These are phyloP conservation scores for Bugula neritina DNA, from an alignment of 2,888 invertebrate species.

Conservation along the genomic window DNA sequence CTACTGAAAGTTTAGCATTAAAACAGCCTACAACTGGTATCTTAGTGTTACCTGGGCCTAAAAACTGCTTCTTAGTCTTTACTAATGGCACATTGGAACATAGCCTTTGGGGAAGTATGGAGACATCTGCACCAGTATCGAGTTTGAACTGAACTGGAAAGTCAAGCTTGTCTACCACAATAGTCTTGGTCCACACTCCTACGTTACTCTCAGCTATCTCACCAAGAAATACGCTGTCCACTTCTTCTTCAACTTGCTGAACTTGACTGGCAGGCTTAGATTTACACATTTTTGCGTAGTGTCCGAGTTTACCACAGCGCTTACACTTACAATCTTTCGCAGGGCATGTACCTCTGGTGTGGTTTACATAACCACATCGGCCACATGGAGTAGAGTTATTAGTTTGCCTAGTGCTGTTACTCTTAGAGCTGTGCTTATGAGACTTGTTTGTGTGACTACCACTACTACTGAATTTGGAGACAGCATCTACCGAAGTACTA, in stretches of 20 bases:
- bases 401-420: background rate
- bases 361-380: background rate
- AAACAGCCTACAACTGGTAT: conserved; percentile 7
- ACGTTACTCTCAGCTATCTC: background rate
- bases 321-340: background rate
- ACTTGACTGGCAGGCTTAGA: background rate
- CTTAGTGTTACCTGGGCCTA: conserved; percentile 6
- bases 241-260: background rate
- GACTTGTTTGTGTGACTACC: no score
- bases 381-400: background rate
- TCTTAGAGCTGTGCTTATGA: background rate
- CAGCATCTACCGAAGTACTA: no score
- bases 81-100: background rate
- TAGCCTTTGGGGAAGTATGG: background rate
- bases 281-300: background rate
- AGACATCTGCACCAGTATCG: conserved; percentile 9
- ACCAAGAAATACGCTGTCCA: conserved; percentile 5
- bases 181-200: conserved; percentile 8
- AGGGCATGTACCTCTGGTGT: background rate
- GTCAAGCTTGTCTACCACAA: background rate
- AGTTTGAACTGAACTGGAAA: conserved; percentile 8
- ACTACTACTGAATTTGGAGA: no score
- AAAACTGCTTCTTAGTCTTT: background rate
- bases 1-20: conserved; percentile 1
- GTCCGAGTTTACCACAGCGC: background rate